Evolutionary conservation across 2,113 vertebrate genomes (phyloP), one percentile per base, ranked within the genome.

Genomic region (Bambusicola thoracicus): DNA sequence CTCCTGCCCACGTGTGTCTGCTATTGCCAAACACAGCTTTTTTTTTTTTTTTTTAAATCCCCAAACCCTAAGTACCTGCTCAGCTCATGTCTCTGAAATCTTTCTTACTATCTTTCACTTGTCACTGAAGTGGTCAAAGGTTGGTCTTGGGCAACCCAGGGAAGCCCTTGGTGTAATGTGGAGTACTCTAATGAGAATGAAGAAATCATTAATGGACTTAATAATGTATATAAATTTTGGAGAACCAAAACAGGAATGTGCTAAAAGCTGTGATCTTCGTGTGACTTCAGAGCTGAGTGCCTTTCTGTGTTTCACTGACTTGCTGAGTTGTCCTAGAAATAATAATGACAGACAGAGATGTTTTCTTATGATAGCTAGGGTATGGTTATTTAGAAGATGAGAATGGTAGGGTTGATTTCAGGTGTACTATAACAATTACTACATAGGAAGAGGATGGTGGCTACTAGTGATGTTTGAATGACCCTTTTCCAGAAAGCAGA

Each of bases 271-370:
- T 53, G 32, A 70, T 36, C 15, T 74, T 78, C n/a, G 21, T 62
- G 34, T 38, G 7, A 5, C 79, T 89, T 89, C 58, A 87, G 38
- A 81, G 13, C 19, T 76, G 44, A 53, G 11, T 51, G 6, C 25
- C 24, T 59, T 87, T 34, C 38, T 27, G 10, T 62, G 66, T 76
- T 87, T 74, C 55, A 48, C 1, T 44, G 17, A 58, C 7, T 58
- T 0, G 0, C 2, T 70, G 18, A 21, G 13, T 66, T 70, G 51
- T 38, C 61, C 38, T 70, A 75, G 40, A 89, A 59, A 41, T 73
- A 55, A 32, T 63, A 48, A 43, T 53, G 61, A 32, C 20, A 53
- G 29, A 59, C 12, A 58, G 11, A 14, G 84, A 34, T 12, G 12
- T 5, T 87, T 78, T 76, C 19, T 36, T 66, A 4, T 55, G 51